A percentile compares a stretch with the other conserved stretches of the same genome.
phyloP scores from a whole-genome alignment of 2,888 invertebrate genomes.

The Cataglyphis livida region DNA sequence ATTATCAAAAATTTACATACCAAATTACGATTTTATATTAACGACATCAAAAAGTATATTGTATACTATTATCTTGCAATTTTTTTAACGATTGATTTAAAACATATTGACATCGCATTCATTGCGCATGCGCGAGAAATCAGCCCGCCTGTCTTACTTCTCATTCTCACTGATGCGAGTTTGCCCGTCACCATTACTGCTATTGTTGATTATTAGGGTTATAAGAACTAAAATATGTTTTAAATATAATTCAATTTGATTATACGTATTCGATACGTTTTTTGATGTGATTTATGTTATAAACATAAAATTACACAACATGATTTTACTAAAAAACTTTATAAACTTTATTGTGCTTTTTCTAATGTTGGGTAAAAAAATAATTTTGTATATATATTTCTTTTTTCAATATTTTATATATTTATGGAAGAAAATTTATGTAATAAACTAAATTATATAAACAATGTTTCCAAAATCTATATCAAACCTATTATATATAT shows the following conservation, averaged over 20 bases:
- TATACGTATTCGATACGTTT: not conserved
- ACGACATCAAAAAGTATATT: no score
- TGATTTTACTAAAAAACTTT: conserved; percentile 55
- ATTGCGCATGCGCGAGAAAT: no score
- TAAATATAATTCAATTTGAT: not conserved
- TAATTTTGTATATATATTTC: not conserved
- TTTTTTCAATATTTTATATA: not conserved
- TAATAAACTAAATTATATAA: not conserved
- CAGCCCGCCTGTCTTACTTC: no score
- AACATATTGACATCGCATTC: no score
- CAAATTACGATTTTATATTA: no score
- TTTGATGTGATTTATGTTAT: not conserved
- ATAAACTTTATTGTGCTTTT: conserved; percentile 58
- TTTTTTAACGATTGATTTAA: no score
- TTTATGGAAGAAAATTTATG: not conserved
- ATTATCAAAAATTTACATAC: no score
- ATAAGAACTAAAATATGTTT: not conserved
- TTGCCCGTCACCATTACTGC: no score
- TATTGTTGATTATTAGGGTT: not conserved
- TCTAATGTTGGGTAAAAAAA: conserved; percentile 66
- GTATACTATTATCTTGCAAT: no score
- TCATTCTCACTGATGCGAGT: no score
- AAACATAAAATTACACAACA: conserved; percentile 32
- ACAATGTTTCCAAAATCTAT: not conserved
- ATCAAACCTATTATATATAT: not conserved